Evolutionary conservation across 2,888 invertebrate species (phyloP), one percentile per base, ranked within the genome.

Genomic region (Sesia bembeciformis): DNA sequence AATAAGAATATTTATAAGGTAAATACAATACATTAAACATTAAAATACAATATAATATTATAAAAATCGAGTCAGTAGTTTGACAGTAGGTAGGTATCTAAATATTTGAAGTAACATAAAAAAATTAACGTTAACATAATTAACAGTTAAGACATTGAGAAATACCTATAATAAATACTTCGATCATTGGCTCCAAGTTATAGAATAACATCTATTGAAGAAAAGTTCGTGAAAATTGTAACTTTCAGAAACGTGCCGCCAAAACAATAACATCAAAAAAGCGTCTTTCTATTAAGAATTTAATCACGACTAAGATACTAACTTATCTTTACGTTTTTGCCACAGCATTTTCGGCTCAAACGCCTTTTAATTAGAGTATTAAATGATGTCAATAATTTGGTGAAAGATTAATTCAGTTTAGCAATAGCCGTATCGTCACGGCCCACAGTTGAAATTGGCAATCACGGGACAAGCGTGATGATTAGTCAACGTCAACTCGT

Each of bases 391-490:
- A 23, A 23, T 23, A 23, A 23, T 23, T 23, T 23, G 23, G 23
- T 1, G 23, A 23, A 23, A 23, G 23, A 23, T 23, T 23, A 50
- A 4, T 39, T 38, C 6, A 7, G 50, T 50, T 50, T 50, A 39
- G 50, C 50, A 50, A 50, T 38, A 50, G 53, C 52, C 52, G 56
- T 55, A 52, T 52, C 50, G 60, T 57, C 58, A 60, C 58, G 60
- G 60, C 52, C 42, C 23, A 53, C 8, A 46, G 52, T 59, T 53
- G 40, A 5, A 53, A 40, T 60, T 58, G 55, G 58, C 61, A 56
- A 60, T 59, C 50, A 57, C 51, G 53, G 46, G 52, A 56, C 40
- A 56, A 51, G 52, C 56, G 46, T 53, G 50, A 3, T 54, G 51
- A 49, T 56, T 51, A 41, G 42, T 53, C 52, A 56, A 53, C 53